phyloP scores from a whole-genome alignment of 2,888 invertebrate species.

The Agrenia bidenticulata region DNA sequence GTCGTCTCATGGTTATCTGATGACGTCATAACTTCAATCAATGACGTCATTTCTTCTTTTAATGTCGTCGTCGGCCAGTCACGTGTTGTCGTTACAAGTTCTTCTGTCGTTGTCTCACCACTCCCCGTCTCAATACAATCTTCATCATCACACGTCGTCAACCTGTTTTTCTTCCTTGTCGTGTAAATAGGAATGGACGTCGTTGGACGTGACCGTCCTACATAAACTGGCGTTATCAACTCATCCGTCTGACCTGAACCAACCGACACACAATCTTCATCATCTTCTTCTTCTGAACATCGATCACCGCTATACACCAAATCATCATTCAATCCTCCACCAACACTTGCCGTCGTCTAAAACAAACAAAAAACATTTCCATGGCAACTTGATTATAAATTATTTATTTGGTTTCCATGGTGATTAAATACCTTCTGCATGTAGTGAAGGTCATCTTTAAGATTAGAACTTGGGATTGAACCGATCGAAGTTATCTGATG shows the following conservation, averaged over 20 bases:
- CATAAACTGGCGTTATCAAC: constrained; percentile 87
- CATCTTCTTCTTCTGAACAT: constrained; percentile 27
- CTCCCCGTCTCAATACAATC: constrained; percentile 28
- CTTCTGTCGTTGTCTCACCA: constrained; percentile 15
- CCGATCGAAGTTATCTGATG: constrained; percentile 58
- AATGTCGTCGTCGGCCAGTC: constrained; percentile 15
- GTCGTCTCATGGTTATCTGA: too few relatives aligned
- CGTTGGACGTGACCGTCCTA: constrained; percentile 70
- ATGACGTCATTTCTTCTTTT: constrained; percentile 1
- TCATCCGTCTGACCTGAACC: constrained; percentile 86
- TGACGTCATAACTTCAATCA: neutral
- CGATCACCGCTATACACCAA: constrained; percentile 89
- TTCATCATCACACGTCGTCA: constrained; percentile 54
- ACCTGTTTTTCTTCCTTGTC: constrained; percentile 55
- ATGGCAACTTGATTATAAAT: too few relatives aligned
- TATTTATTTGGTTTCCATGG: too few relatives aligned
- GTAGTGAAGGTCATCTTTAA: constrained; percentile 34
- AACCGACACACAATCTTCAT: constrained; percentile 60
- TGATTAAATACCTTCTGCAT: constrained; percentile 45
- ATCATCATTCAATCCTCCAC: constrained; percentile 70
- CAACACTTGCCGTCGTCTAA: too few relatives aligned
- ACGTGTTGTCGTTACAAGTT: constrained; percentile 2
- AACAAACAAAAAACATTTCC: too few relatives aligned
- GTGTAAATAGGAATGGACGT: constrained; percentile 55
- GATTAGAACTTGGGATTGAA: constrained; percentile 15